Evolutionary conservation across 2,113 vertebrate genomes (phyloP), one percentile per base, ranked within the genome.

Genomic region (Engystomops pustulosus): DNA sequence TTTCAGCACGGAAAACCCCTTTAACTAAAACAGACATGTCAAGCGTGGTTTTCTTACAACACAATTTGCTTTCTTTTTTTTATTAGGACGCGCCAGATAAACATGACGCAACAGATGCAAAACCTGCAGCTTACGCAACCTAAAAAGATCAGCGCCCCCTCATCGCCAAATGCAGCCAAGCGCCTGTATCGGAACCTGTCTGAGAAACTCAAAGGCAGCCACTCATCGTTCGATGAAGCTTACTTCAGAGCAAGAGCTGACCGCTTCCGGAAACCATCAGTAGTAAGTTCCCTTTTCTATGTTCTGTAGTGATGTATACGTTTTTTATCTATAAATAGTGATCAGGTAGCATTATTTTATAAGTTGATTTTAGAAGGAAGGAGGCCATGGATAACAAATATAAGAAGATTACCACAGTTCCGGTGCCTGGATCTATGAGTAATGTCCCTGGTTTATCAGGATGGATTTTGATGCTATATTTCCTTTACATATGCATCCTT

Each of bases 71-170:
- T 77, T 36, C 58, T 8, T 20, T 0, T 51, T 69, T 68, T 79
- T 81, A 79, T 68, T 86, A 97, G 97, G 91, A 92, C 86, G 58
- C 85, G 88, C 75, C 49, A 87, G 2, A 88, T 87, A 84, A 94
- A 90, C 25, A 97, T 98, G 97, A 98, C 95, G 1, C 97, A 98
- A 91, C 96, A 97, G 90, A 99, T 98, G 97, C 97, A 98, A 86
- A 98, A 93, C 87, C 90, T 99, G 20, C 95, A 97, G 86, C 91
- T 98, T 85, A 92, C 94, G 15, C 96, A 96, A 87, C 92, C 86
- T 80, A 96, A 95, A 85, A 98, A 95, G 90, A 93, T 93, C 80
- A 93, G 93, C 0, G 83, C 95, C 25, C 97, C 97, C 0, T 93
- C 97, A 0, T 99, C 98, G 7, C 98, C 98, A 23, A 98, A 81